Evolutionary conservation across 2,888 invertebrate species (phyloP).

Genomic region (Luperina nickerlii): DNA sequence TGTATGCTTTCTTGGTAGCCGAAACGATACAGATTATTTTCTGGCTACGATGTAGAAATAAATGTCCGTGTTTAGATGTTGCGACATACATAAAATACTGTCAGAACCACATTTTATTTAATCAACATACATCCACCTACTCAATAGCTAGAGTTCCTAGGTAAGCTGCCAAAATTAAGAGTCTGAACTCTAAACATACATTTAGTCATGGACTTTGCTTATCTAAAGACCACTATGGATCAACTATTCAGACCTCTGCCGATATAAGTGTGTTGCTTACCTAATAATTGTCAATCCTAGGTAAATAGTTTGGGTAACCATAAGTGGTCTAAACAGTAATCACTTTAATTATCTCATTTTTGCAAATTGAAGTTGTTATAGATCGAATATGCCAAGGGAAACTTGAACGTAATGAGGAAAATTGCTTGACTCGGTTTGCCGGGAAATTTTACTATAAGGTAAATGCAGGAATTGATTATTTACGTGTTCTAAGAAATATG

Average conservation of each 20-base stretch:
- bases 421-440: not conserved
- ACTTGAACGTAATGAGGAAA: not conserved
- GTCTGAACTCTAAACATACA: not conserved
- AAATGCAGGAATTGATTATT: slow-evolving; percentile 6
- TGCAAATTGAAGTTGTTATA: not conserved
- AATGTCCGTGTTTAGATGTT: not conserved
- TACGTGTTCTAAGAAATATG: slow-evolving; percentile 14
- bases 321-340: not conserved
- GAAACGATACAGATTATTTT: slow-evolving; percentile 27
- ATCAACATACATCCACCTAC: not conserved
- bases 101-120: not conserved
- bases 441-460: not conserved
- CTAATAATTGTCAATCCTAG: not conserved
- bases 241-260: not conserved
- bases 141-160: not conserved
- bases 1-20: slow-evolving; percentile 33
- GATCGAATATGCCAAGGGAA: not conserved
- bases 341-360: not conserved
- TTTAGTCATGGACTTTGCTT: not conserved
- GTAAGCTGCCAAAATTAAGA: not conserved
- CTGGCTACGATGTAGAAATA: not conserved
- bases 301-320: not conserved
- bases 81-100: not conserved
- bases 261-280: not conserved
- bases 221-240: not conserved